Evolutionary conservation across 2,113 vertebrate species (phyloP), one percentile per base, ranked within the genome.

Genomic region (Equus quagga): DNA sequence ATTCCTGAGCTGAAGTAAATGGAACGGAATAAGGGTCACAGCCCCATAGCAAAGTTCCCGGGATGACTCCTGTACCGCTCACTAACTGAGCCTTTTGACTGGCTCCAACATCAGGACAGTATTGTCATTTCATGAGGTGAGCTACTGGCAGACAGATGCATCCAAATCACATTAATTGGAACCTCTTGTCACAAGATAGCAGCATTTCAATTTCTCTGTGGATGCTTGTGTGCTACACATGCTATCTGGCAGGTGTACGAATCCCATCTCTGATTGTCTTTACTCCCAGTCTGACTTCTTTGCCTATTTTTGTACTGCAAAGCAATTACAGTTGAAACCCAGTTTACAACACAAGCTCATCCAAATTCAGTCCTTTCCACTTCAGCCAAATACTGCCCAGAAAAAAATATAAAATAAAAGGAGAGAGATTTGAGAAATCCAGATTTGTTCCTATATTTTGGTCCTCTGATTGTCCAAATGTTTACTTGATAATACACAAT

Each of bases 351-450:
- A 97, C 58, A 95, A 0, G 17, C 91, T 98, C 97, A 97, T 98
- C 87, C 98, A 98, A 97, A 98, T 98, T 95, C 95, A 98, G 94
- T 44, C 91, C 44, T 92, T 98, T 85, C 82, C 56, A 97, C 87
- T 88, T 69, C 75, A 81, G 92, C 94, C 94, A 76, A 92, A 89
- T 89, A 87, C 62, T 95, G 87, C 87, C 75, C 86, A 73, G 93
- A 49, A 94, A 95, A 89, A 85, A 83, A 80, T 1, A 87, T 85
- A 84, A 90, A 94, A 94, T 70, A 85, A 85, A 86, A 94, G 65
- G 80, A 95, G 73, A 86, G 60, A 88, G 76, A 89, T 79, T 85
- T 94, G 96, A 95, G 60, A 89, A 97, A 92, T 92, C 54, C 54
- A 65, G 41, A 94, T 83, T 86, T 80, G 79, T 89, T 88, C 89